Percentiles rank a stretch among this genome's conserved stretches.
Conservation (phyloP, 2,888 invertebrate species). For the Lasioglossum zephyrum region DNA sequence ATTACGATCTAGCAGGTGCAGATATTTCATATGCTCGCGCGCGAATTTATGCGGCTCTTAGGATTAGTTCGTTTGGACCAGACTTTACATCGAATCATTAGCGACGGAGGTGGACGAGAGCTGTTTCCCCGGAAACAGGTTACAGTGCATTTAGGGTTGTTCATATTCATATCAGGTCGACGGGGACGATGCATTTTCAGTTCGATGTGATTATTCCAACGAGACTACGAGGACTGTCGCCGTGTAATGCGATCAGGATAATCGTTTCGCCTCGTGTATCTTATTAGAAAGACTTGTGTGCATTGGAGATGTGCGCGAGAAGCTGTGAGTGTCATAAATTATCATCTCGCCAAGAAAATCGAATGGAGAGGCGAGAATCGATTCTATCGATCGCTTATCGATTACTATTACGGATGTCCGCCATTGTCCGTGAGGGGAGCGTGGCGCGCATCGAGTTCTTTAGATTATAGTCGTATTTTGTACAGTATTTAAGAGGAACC, state of each 20-base stretch:
- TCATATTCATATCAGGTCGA: slow-evolving; percentile 40
- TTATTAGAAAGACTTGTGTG: slow-evolving; percentile 4
- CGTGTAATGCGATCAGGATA: neutral
- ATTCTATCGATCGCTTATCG: slow-evolving; percentile 1
- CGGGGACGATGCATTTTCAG: slow-evolving; percentile 43
- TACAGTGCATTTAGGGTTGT: slow-evolving; percentile 57
- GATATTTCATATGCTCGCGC: slow-evolving; percentile 12
- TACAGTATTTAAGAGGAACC: slow-evolving; percentile 53
- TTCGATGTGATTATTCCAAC: slow-evolving; percentile 25
- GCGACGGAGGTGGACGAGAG: slow-evolving; percentile 14
- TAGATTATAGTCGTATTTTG: slow-evolving; percentile 53
- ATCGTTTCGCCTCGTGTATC: slow-evolving; percentile 11
- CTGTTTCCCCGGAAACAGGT: slow-evolving; percentile 34
- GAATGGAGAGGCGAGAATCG: slow-evolving; percentile 5
- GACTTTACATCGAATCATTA: slow-evolving; percentile 19
- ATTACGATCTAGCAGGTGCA: slow-evolving; percentile 11
- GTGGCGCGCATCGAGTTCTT: neutral
- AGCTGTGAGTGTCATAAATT: slow-evolving; percentile 34
- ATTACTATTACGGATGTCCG: neutral
- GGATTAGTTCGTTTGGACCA: slow-evolving; percentile 29
- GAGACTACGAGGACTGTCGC: slow-evolving; percentile 24
- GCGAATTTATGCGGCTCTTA: slow-evolving; percentile 5
- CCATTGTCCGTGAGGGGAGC: neutral
- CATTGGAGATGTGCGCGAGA: slow-evolving; percentile 2
- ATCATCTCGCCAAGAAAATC: neutral